Conservation (phyloP, 2,797 vertebrate species). For the Lutjanus argentimaculatus region DNA sequence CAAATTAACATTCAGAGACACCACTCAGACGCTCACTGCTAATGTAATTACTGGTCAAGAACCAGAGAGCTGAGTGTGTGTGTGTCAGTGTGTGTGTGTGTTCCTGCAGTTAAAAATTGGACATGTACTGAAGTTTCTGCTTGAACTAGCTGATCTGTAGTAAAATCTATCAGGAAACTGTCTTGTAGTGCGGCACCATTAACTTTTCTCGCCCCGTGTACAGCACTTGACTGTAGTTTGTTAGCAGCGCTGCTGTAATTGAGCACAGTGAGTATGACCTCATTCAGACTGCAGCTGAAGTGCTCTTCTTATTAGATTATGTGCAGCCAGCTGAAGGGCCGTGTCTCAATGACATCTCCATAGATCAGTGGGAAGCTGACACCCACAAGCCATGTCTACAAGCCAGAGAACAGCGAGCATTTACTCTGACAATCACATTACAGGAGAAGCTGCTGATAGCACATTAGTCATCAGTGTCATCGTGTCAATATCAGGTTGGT, state of each 20-base stretch:
- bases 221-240: slow-evolving; percentile 34
- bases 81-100: slow-evolving; percentile 16
- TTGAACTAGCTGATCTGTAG: slow-evolving; percentile 13
- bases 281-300: slow-evolving; percentile 51
- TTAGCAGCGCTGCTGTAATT: slow-evolving; percentile 35
- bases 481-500: slow-evolving; percentile 18
- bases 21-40: slow-evolving; percentile 58
- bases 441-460: slow-evolving; percentile 35
- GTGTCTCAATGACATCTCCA: slow-evolving; percentile 45
- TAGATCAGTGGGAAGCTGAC: slow-evolving; percentile 62
- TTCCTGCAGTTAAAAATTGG: background rate
- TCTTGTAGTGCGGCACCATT: slow-evolving; percentile 28
- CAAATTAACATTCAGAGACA: slow-evolving; percentile 69
- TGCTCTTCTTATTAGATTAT: slow-evolving; percentile 68
- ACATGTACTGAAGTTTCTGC: slow-evolving; percentile 22
- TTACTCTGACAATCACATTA: slow-evolving; percentile 54
- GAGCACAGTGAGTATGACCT: slow-evolving; percentile 48
- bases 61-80: slow-evolving; percentile 12
- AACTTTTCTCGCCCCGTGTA: slow-evolving; percentile 16
- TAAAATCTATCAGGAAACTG: slow-evolving; percentile 16
- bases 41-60: slow-evolving; percentile 73
- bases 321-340: slow-evolving; percentile 49
- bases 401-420: slow-evolving; percentile 36
- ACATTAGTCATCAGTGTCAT: slow-evolving; percentile 18
- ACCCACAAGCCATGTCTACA: slow-evolving; percentile 29